Evolutionary conservation across 1,140 invertebrate species (phyloP), one percentile per base, ranked within the genome.

Genomic region (Trichonephila inaurata): DNA sequence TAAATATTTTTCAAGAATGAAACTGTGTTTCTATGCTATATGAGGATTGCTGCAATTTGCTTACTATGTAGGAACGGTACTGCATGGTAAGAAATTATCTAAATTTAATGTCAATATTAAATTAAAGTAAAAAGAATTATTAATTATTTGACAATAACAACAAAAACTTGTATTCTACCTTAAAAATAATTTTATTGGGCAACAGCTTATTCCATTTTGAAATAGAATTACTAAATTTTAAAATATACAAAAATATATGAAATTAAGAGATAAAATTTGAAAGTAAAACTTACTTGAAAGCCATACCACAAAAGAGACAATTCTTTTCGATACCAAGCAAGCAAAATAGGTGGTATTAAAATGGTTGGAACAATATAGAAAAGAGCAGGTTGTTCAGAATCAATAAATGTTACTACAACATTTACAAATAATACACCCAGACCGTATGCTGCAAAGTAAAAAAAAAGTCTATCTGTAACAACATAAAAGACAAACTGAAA

Each of bases 341-440:
- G 95, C n/a, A 96, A 81, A 89, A 96, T 95, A n/a, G 96, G 96
- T 33, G 97, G 96, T 28, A 97, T 92, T n/a, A 97, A 95, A 18
- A 96, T 97, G 93, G 95, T 96, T 18, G 97, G 97, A 40, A 97
- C 97, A 69, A 97, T 95, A 95, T 97, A 97, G 28, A 97, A 95
- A 24, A 97, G 95, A 33, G 97, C 97, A 62, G 97, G 97, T 95
- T 97, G 97, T 24, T 97, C 97, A 28, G 95, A 95, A 64, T 96
- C 94, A 96, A 97, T 97, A 1, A 97, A 89, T 77, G 95, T 95
- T 19, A 97, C 95, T 7, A 96, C 96, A 10, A 66, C 1, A 2
- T 21, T 8, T 66, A n/a, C 21, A n/a, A 66, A 6, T n/a, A 12
- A 24, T 66, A 66, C 1, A n/a, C 64, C 64, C 10, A 66, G 21